Percentiles rank a stretch among this genome's conserved stretches.
These are phyloP conservation scores for Poliocrania exsul DNA, from an alignment of 2,797 vertebrate genomes.

Conservation along the genomic window DNA sequence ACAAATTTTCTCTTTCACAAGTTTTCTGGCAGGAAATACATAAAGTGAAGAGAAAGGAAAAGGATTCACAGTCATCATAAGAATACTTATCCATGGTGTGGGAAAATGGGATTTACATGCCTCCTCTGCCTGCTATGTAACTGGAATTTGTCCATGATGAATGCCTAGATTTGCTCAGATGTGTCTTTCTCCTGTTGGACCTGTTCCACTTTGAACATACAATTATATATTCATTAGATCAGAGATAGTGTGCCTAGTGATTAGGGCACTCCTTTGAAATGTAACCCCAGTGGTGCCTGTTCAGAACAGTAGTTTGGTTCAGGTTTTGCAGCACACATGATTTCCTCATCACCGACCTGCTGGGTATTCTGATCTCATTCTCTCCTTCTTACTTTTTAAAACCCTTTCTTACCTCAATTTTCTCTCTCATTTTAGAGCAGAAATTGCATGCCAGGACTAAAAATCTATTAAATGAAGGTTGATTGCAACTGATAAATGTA, in stretches of 20 bases:
- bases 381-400: not conserved
- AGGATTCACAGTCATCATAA: not conserved
- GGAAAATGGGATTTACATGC: slow-evolving; percentile 13
- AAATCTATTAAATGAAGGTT: slow-evolving; percentile 37
- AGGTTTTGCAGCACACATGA: slow-evolving; percentile 36
- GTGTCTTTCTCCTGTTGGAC: slow-evolving; percentile 50
- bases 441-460: slow-evolving; percentile 18
- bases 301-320: slow-evolving; percentile 31
- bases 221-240: slow-evolving; percentile 59
- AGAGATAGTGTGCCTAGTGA: slow-evolving; percentile 34
- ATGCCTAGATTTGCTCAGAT: slow-evolving; percentile 1
- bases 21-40: not conserved
- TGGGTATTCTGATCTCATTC: slow-evolving; percentile 24
- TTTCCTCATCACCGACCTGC: not conserved
- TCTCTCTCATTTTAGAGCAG: not conserved
- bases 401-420: slow-evolving; percentile 24
- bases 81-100: slow-evolving; percentile 14
- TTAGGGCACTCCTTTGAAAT: slow-evolving; percentile 56
- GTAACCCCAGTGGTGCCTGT: not conserved
- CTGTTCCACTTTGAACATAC: slow-evolving; percentile 41
- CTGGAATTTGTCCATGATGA: not conserved
- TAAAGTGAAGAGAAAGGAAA: not conserved
- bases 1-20: not conserved
- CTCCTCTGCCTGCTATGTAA: not conserved
- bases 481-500: slow-evolving; percentile 42